Evolutionary conservation across 2,888 invertebrate species (phyloP), one percentile per base, ranked within the genome.

Genomic region (Tachystola acroxantha): DNA sequence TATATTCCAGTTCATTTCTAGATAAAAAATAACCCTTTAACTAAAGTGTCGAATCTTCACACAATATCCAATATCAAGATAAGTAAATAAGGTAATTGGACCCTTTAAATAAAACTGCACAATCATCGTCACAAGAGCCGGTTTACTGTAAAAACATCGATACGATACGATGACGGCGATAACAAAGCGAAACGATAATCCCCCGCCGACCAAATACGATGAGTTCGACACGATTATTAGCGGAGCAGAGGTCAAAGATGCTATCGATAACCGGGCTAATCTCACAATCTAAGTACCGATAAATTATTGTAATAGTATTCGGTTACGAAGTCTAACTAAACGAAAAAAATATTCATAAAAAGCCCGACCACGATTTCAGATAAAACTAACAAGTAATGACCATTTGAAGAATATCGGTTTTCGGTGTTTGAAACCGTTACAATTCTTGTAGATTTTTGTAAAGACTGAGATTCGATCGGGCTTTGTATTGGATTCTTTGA

Each of bases 231-330:
- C 74, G 77, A 78, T 73, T 79, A 77, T 78, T 75, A 78, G 62
- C 60, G 54, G 77, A 62, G 62, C 77, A 80, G 50, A 69, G 85
- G 81, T 85, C 71, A 81, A 57, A 69, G 74, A 76, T 79, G 47
- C 55, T 74, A 79, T 78, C 76, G 65, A 55, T 65, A 66, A 66
- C 62, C 54, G 51, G 53, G 41, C 52, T 64, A 65, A 69, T 70
- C 68, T 64, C 42, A 48, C 50, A 51, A 68, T 65, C 66, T 64
- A 40, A 44, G 37, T 39, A 36, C 47, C 46, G 42, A 50, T 42
- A 47, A 48, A 51, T 52, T 50, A 53, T 50, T 48, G 46, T 51
- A 51, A 49, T 51, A 37, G 46, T 45, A 38, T 39, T 53, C 40
- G 50, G 42, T 50, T 51, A 59, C 52, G 55, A 55, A 57, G 45